Conservation (phyloP, 2,888 invertebrate species). For the Brassicogethes aeneus region DNA sequence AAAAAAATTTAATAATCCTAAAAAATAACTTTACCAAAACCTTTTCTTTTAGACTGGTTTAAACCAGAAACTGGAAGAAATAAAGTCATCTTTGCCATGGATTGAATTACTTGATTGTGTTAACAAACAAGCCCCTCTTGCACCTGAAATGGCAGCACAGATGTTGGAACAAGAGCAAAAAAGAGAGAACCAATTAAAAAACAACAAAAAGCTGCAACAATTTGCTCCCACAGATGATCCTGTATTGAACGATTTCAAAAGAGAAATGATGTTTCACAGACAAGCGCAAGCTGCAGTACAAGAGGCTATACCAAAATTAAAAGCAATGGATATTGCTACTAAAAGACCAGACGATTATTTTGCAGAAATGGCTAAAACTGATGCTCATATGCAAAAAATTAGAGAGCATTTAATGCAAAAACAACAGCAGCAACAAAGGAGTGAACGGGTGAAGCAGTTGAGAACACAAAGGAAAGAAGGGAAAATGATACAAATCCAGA, state of each 20-base stretch:
- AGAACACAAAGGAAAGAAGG: conserved; percentile 88
- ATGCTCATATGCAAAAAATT: conserved; percentile 95
- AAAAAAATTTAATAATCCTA: conserved; percentile 7
- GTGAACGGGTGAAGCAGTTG: conserved; percentile 84
- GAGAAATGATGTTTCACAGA: conserved; percentile 80
- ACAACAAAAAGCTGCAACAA: conserved; percentile 58
- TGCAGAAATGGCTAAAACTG: conserved; percentile 98
- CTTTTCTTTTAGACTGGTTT: conserved; percentile 47
- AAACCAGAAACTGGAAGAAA: conserved; percentile 59
- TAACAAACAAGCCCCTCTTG: conserved; percentile 68
- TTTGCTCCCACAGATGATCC: conserved; percentile 63
- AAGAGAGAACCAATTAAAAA: conserved; percentile 54
- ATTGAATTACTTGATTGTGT: conserved; percentile 74
- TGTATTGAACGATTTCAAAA: conserved; percentile 81
- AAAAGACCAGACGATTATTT: conserved; percentile 92
- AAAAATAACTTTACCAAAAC: too few relatives aligned
- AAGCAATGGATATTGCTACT: conserved; percentile 66
- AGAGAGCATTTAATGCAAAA: conserved; percentile 74
- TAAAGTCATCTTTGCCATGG: conserved; percentile 73
- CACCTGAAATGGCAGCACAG: conserved; percentile 74
- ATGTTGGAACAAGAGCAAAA: conserved; percentile 67
- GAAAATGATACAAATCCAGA: conserved; percentile 77
- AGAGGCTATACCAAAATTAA: conserved; percentile 66
- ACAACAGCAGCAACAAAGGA: conserved; percentile 74
- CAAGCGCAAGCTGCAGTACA: conserved; percentile 83